These are phyloP conservation scores for Cryptophagus acutangulus DNA, from an alignment of 2,888 invertebrate species.

Conservation along the genomic window DNA sequence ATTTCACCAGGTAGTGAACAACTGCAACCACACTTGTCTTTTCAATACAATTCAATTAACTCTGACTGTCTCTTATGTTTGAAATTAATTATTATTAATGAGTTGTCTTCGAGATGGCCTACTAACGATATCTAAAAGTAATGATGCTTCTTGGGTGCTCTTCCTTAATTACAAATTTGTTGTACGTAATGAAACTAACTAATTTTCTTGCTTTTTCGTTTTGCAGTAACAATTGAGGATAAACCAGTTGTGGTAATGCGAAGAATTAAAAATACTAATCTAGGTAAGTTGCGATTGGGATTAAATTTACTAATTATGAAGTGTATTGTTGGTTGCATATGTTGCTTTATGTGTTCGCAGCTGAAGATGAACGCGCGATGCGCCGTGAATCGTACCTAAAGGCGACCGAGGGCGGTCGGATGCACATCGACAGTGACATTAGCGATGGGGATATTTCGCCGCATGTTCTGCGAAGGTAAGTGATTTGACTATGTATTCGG, in stretches of 20 bases:
- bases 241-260: slow-evolving; percentile 45
- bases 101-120: neutral
- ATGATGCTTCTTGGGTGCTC: neutral
- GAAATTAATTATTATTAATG: too few relatives aligned
- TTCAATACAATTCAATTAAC: too few relatives aligned
- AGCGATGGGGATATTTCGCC: slow-evolving; percentile 57
- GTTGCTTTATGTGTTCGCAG: too few relatives aligned
- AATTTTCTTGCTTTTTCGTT: too few relatives aligned
- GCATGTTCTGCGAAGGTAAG: slow-evolving; percentile 62
- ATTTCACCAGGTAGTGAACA: slow-evolving; percentile 31
- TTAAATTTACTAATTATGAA: slow-evolving; percentile 10
- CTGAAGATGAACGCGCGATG: slow-evolving; percentile 80
- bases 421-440: slow-evolving; percentile 67
- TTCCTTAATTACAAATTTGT: neutral
- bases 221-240: slow-evolving; percentile 26
- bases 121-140: neutral
- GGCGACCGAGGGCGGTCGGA: slow-evolving; percentile 79
- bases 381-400: slow-evolving; percentile 91
- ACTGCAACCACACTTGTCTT: too few relatives aligned
- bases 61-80: too few relatives aligned
- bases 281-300: slow-evolving; percentile 43
- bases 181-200: too few relatives aligned
- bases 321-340: neutral
- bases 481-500: slow-evolving; percentile 17
- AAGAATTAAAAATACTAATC: slow-evolving; percentile 47